These are phyloP conservation scores for Dione vanillae DNA, from an alignment of 2,888 invertebrate genomes.

Conservation along the genomic window DNA sequence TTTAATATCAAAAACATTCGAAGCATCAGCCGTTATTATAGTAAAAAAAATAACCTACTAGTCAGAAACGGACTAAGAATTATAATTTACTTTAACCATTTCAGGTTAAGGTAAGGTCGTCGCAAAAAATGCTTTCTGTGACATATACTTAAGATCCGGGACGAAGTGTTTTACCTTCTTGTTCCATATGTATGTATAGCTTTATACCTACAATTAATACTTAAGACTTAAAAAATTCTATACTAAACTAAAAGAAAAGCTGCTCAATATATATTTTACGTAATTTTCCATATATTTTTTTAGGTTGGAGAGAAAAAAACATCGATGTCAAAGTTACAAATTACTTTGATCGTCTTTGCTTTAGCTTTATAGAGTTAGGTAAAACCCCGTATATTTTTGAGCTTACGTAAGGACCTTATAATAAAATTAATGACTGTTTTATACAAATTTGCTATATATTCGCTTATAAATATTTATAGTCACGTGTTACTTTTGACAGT, in stretches of 20 bases:
- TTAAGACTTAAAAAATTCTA: background rate
- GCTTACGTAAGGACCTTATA: background rate
- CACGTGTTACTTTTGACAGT: slow-evolving; percentile 9
- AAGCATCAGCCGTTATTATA: background rate
- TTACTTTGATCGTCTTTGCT: background rate
- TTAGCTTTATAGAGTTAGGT: background rate
- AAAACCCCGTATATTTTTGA: background rate
- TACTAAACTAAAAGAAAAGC: too few species aligned
- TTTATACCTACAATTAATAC: background rate
- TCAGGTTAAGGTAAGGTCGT: slow-evolving; percentile 5
- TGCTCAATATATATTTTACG: too few species aligned
- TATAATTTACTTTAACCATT: slow-evolving; percentile 15
- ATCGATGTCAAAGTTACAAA: background rate
- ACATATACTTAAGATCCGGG: slow-evolving; percentile 20
- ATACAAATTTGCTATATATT: background rate
- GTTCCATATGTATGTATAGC: background rate
- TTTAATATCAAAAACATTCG: background rate
- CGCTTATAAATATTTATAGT: background rate
- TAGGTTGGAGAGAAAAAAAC: too few species aligned
- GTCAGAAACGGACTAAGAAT: background rate
- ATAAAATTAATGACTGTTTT: background rate
- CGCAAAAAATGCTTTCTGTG: slow-evolving; percentile 5
- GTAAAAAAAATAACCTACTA: background rate
- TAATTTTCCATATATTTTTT: too few species aligned
- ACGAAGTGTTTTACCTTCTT: slow-evolving; percentile 7